Base-by-base conservation (phyloP, 1,140 invertebrate species). In the Tetramorium alpestre region DNA sequence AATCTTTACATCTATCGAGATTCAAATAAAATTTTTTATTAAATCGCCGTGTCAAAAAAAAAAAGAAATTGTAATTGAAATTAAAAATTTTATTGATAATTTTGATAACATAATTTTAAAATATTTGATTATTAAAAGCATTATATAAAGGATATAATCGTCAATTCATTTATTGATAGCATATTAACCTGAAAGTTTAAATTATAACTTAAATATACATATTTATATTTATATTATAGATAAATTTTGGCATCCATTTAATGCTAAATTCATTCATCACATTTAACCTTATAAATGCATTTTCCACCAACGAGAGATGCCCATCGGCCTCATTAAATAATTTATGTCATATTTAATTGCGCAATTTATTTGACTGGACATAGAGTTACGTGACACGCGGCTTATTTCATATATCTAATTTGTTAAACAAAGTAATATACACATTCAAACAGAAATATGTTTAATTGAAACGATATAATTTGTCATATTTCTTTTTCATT, bases 321-420 rank as follows among this genome's bases (percentile, higher is more conserved):
- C 41, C 25, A 56, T 69, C 41, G 51, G 51, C 28, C 64, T 86
- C 77, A 73, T 81, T 81, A 82, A 82, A 86, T 86, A 86, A 86
- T 86, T 86, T 86, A 86, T 86, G 77, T 56, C 33, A n/a, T 80
- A 47, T 82, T 86, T 86, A 86, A 86, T 81, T 70, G 77, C 77
- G 64, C 85, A 69, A 82, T 86, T 86, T 86, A 86, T 86, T 86
- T 60, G 65, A 70, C 67, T 54, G 22, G 13, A 7, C 22, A 82
- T 25, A 64, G 64, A 25, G 76, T 56, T 81, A 56, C 65, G 16
- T 58, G 54, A 75, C 22, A 86, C 16, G n/a, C 41, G n/a, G 64
- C 33, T 81, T 82, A 86, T 60, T 44, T 13, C 28, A 44, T n/a
- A 28, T 44, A 49, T 51, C 22, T 82, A 67, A 82, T 70, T 86